phyloP scores from a whole-genome alignment of 2,888 invertebrate genomes.

The Drosophila diplacantha region DNA sequence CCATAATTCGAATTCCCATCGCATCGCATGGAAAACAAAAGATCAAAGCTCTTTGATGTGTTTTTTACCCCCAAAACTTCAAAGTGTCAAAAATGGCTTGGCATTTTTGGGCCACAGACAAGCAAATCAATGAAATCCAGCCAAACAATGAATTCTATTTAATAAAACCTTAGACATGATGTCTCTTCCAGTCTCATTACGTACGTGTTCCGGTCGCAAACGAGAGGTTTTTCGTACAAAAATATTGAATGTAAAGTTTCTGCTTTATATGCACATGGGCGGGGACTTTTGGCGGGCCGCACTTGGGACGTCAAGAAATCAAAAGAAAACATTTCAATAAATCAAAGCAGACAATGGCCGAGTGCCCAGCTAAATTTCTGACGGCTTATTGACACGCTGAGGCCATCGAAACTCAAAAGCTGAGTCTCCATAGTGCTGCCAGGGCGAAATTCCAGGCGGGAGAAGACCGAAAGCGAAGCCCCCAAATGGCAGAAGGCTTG shows the following conservation, averaged over 20 bases:
- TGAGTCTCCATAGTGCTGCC: not conserved
- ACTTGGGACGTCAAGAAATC: constrained; percentile 54
- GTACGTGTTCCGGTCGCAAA: constrained; percentile 9
- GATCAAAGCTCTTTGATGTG: constrained; percentile 58
- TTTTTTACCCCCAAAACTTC: constrained; percentile 46
- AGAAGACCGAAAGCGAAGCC: constrained; percentile 6
- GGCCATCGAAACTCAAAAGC: constrained; percentile 14
- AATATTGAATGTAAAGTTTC: constrained; percentile 18
- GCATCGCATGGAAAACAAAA: constrained; percentile 14
- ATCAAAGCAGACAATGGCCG: constrained; percentile 46
- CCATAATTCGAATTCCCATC: constrained; percentile 6
- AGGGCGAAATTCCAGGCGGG: constrained; percentile 17
- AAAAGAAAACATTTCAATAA: constrained; percentile 62
- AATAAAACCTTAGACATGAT: constrained; percentile 42
- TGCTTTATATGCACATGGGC: constrained; percentile 32
- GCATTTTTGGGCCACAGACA: constrained; percentile 50
- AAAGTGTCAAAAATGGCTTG: constrained; percentile 51
- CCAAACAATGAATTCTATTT: constrained; percentile 43
- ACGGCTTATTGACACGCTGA: constrained; percentile 39
- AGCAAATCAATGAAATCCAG: constrained; percentile 46
- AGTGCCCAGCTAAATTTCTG: constrained; percentile 35
- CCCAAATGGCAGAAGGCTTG: constrained; percentile 44
- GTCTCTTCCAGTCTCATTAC: constrained; percentile 28
- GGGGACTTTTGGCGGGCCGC: constrained; percentile 18
- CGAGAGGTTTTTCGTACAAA: constrained; percentile 11